Evolutionary conservation across 2,888 invertebrate species (phyloP), one percentile per base, ranked within the genome.

Genomic region (Vannuccia rotundouncinata): DNA sequence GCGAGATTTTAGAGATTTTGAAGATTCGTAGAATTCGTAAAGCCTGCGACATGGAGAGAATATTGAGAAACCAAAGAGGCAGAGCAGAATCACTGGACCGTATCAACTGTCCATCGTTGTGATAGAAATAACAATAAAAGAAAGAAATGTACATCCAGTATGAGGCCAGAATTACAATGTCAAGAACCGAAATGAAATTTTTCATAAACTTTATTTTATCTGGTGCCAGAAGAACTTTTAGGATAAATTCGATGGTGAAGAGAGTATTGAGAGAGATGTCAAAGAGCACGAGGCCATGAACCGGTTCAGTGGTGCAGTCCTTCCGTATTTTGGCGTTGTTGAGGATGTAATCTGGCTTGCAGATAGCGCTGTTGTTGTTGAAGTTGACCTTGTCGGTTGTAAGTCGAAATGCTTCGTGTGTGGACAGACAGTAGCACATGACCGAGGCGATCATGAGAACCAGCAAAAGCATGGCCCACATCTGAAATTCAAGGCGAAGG

Each of bases 191-290:
- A 25, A 81, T 82, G 17, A 66, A 29, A 1, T 77, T 82, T 1
- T 29, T 59, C 0, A 81, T 28, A 74, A 82, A 81, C 31, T 81
- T 81, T 59, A 25, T 78, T 27, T 81, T 81, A 75, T 81, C 81
- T 0, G 81, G 81, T 13, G 73, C 27, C 5, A 81, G 27, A 13
- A 81, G 2, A 13, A 81, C 31, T 31, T 81, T 81, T 17, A 85
- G 83, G 1, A 86, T 30, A 80, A 86, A 85, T 79, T 87, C 87
- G n/a, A 86, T 10, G 1, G 84, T 85, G 82, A 87, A 87, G 81
- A 85, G 85, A 10, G 84, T 81, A 31, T 86, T 84, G 80, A 86
- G 85, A 10, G 83, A 81, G 0, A 86, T 79, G 79, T 87, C 87
- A 76, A 86, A 85, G 10, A 85, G 81, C 13, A 86, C 82, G 2